Conservation (phyloP, 2,888 invertebrate species). For the Lysandra coridon region DNA sequence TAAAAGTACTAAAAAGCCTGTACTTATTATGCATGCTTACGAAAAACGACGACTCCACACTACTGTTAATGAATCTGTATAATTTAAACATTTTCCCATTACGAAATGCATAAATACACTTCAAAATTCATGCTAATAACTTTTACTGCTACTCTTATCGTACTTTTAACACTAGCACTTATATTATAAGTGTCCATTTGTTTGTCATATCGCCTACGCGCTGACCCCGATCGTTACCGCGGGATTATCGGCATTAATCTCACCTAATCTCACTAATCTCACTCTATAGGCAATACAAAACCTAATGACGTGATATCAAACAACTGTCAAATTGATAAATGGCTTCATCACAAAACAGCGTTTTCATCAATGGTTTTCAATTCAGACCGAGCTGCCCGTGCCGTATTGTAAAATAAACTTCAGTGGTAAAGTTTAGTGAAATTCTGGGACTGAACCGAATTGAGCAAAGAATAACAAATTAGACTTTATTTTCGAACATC, state of each 20-base stretch:
- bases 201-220: neutral
- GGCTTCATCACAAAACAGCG: slow-evolving; percentile 5
- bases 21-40: too few relatives aligned
- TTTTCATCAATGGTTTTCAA: neutral
- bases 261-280: slow-evolving; percentile 9
- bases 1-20: too few relatives aligned
- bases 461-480: neutral
- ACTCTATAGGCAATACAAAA: slow-evolving; percentile 15
- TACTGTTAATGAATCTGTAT: too few relatives aligned
- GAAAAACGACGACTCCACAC: too few relatives aligned
- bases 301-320: neutral
- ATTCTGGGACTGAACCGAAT: neutral
- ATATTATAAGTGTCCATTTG: neutral
- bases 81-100: neutral
- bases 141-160: neutral
- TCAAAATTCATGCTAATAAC: neutral
- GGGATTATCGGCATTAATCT: slow-evolving; percentile 9
- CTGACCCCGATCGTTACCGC: slow-evolving; percentile 6
- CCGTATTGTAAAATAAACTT: neutral
- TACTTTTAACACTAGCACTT: neutral
- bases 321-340: slow-evolving; percentile 8
- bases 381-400: neutral
- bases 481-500: neutral
- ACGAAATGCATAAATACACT: neutral
- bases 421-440: neutral